A percentile compares a stretch with the other conserved stretches of the same genome.
phyloP scores from a whole-genome alignment of 2,113 vertebrate genomes.

The Ranitomeya variabilis region DNA sequence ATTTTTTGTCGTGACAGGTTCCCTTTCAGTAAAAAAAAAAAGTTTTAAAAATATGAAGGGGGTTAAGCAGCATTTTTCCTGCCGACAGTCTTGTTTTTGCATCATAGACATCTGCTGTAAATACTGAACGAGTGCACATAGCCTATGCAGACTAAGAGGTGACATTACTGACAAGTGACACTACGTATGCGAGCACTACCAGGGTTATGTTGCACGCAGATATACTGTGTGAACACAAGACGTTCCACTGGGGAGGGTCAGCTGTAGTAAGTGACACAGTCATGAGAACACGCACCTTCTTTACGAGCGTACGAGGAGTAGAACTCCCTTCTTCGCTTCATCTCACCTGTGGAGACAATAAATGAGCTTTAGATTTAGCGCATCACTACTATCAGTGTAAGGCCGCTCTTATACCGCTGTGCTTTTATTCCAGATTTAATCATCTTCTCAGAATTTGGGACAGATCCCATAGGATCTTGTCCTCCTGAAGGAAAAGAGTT shows the following conservation, averaged over 20 bases:
- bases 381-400: background rate
- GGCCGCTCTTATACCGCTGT: background rate
- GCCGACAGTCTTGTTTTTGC: too few relatives aligned
- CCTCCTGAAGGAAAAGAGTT: background rate
- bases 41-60: too few relatives aligned
- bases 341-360: constrained; percentile 79
- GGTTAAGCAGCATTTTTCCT: too few relatives aligned
- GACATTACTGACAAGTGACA: background rate
- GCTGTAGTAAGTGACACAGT: background rate
- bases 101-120: too few relatives aligned
- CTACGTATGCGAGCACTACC: background rate
- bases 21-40: too few relatives aligned
- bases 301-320: constrained; percentile 81
- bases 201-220: background rate
- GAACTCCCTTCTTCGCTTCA: constrained; percentile 90
- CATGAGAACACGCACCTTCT: constrained; percentile 69
- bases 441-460: background rate
- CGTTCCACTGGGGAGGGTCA: background rate
- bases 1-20: too few relatives aligned
- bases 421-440: background rate
- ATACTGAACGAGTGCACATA: too few relatives aligned
- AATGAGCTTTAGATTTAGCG: background rate
- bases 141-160: too few relatives aligned
- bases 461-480: background rate
- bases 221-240: background rate